Evolutionary conservation across 2,888 invertebrate genomes (phyloP), one percentile per base, ranked within the genome.

Genomic region (Amblyteles armatorius): DNA sequence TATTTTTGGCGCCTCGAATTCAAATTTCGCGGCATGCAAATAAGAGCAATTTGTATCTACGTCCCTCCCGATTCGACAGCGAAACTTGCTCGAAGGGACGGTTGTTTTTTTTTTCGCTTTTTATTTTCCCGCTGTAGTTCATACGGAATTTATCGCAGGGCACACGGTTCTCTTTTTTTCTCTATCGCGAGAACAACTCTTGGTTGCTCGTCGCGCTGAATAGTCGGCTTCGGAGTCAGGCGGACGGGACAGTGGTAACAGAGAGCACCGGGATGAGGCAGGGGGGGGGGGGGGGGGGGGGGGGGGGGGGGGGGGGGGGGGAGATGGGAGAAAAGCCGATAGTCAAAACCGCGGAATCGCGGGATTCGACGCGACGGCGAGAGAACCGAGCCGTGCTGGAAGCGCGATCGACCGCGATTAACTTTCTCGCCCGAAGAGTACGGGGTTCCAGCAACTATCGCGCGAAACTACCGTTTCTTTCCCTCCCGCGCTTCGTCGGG

Each of bases 391-490:
- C 22, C 26, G 57, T 22, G 57, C 57, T 40, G 36, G 65, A 29
- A 52, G 71, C 65, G 63, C 71, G 79, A 83, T 40, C 79, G 55
- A 79, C 44, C 79, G 79, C 74, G 71, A 73, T 84, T 76, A 80
- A 84, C 81, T 84, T 84, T 81, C 81, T 73, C 81, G 84, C 29
- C 79, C 33, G 36, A 26, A 26, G 48, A 29, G 50, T 52, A 33
- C 6, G 52, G 48, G 48, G 36, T 60, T 19, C 29, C 40, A 50
- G 48, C 36, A 57, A 19, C 60, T 63, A 48, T 65, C 55, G 67
- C 73, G 67, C 40, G 73, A 69, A 81, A 73, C 52, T 84, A 60
- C 81, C 73, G 60, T 73, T 68, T 68, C 78, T 72, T 55, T 65
- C 29, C 71, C n/a, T 65, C 44, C 33, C 55, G 65, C 36, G 7